Conservation (phyloP, 2,113 vertebrate genomes). For the Bos javanicus region DNA sequence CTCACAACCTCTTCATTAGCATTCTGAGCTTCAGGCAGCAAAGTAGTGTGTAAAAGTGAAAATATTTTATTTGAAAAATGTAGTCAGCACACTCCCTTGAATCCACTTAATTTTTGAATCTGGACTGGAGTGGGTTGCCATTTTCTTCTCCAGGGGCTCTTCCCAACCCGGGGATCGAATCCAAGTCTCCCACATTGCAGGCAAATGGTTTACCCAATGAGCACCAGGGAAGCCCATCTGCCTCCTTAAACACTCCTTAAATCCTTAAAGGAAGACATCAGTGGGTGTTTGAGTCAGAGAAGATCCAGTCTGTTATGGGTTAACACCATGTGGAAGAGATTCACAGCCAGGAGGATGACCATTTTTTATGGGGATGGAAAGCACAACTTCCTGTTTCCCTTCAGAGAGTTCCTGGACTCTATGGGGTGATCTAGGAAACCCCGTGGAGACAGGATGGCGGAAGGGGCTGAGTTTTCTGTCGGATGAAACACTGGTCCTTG, state of each 20-base stretch:
- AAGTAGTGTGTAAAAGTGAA: neutral
- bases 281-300: neutral
- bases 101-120: neutral
- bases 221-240: neutral
- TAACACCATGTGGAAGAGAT: neutral
- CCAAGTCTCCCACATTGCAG: neutral
- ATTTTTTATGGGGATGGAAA: slow-evolving; percentile 23
- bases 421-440: slow-evolving; percentile 8
- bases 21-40: neutral
- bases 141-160: neutral
- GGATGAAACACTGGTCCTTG: neutral
- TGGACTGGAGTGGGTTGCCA: neutral
- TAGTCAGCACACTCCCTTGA: neutral
- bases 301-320: neutral
- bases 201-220: neutral
- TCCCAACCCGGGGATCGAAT: neutral
- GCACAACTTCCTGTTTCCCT: slow-evolving; percentile 48
- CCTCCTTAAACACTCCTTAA: neutral
- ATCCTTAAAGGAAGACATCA: neutral
- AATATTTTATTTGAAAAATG: neutral
- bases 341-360: neutral
- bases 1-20: neutral
- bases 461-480: neutral
- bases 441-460: slow-evolving; percentile 35
- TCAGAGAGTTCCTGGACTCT: slow-evolving; percentile 13